phyloP scores from a whole-genome alignment of 2,888 invertebrate species.

The Thymelicus sylvestris region DNA sequence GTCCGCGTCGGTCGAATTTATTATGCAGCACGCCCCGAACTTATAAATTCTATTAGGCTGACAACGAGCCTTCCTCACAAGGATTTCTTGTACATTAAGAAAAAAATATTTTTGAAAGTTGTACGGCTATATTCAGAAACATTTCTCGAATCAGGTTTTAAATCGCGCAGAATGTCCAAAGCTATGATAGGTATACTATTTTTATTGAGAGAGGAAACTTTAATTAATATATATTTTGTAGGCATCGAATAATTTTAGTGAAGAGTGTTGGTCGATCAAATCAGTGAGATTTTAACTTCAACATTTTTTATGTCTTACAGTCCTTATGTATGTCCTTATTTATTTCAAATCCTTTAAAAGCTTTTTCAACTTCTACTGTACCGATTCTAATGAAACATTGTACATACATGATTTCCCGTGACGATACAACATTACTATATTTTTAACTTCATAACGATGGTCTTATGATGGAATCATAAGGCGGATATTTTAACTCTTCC shows the following conservation, averaged over 20 bases:
- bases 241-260: background rate
- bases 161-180: slow-evolving; percentile 35
- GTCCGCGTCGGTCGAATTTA: slow-evolving; percentile 46
- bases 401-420: too few relatives aligned
- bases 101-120: slow-evolving; percentile 48
- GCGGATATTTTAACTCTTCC: too few relatives aligned
- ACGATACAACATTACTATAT: too few relatives aligned
- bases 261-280: too few relatives aligned
- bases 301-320: too few relatives aligned
- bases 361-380: too few relatives aligned
- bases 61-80: slow-evolving; percentile 53
- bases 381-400: too few relatives aligned
- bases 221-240: slow-evolving; percentile 17
- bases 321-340: too few relatives aligned
- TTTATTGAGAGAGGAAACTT: slow-evolving; percentile 21
- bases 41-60: slow-evolving; percentile 55
- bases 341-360: too few relatives aligned
- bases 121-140: slow-evolving; percentile 41
- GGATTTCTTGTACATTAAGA: slow-evolving; percentile 54
- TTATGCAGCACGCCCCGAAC: slow-evolving; percentile 51
- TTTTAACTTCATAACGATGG: too few relatives aligned
- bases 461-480: too few relatives aligned
- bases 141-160: slow-evolving; percentile 37
- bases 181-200: slow-evolving; percentile 21
- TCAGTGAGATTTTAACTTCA: too few relatives aligned